Evolutionary conservation across 2,113 vertebrate species (phyloP).

Genomic region (Castor canadensis): DNA sequence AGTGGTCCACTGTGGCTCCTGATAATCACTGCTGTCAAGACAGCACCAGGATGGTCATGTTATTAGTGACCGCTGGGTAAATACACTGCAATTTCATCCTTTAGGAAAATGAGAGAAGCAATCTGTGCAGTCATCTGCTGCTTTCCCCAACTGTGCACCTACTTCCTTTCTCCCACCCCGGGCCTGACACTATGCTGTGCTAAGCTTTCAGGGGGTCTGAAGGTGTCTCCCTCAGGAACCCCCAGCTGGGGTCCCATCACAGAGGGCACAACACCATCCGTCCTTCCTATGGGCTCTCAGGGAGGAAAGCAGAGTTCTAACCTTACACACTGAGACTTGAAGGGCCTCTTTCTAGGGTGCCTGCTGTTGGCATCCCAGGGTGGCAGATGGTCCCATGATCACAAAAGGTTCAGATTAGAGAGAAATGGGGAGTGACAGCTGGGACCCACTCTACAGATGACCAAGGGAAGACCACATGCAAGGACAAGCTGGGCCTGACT

Average conservation of each 20-base stretch:
- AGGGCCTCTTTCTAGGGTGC: accelerated
- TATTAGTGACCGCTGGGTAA: not conserved
- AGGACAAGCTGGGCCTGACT: not conserved
- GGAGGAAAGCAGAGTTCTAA: not conserved
- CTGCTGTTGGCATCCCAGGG: not conserved
- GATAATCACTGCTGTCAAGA: too few species aligned
- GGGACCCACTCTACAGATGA: not conserved
- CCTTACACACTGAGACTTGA: too few species aligned
- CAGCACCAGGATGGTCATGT: not conserved
- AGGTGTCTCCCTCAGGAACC: not conserved
- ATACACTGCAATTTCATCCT: not conserved
- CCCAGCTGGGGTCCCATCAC: not conserved
- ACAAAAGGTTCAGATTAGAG: not conserved
- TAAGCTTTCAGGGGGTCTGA: not conserved
- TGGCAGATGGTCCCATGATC: not conserved
- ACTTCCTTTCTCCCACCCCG: not conserved
- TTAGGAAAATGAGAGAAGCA: not conserved
- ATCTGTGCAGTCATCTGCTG: not conserved
- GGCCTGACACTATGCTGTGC: accelerated
- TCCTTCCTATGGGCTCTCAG: not conserved
- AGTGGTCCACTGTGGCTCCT: not conserved
- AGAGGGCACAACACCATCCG: not conserved
- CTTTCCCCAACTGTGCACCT: not conserved
- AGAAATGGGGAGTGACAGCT: not conserved
- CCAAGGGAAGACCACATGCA: not conserved